Evolutionary conservation across 2,113 vertebrate genomes (phyloP).

Genomic region (Craseonycteris thonglongyai): DNA sequence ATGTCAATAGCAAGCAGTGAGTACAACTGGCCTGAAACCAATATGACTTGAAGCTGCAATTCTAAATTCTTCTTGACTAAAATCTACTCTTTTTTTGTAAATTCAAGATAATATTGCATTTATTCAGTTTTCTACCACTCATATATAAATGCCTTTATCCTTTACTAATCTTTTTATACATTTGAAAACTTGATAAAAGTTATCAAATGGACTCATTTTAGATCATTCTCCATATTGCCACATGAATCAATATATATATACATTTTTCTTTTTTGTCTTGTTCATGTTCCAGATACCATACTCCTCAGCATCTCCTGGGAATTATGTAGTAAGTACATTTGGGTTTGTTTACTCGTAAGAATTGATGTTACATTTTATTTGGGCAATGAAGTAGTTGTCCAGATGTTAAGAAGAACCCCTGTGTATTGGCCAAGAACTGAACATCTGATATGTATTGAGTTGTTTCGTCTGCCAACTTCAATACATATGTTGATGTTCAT

Average conservation of each 20-base stretch:
- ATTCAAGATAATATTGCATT: not conserved
- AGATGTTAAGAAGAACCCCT: slow-evolving; percentile 76
- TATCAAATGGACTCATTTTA: not conserved
- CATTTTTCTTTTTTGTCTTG: slow-evolving; percentile 64
- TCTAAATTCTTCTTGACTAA: slow-evolving; percentile 27
- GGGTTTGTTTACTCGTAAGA: slow-evolving; percentile 69
- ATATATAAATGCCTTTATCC: not conserved
- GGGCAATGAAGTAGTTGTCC: slow-evolving; percentile 68
- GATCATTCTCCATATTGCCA: not conserved
- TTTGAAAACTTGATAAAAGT: not conserved
- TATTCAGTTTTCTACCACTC: not conserved
- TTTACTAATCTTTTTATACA: not conserved
- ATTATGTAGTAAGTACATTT: slow-evolving; percentile 92
- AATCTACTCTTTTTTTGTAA: not conserved
- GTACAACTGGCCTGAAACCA: not conserved
- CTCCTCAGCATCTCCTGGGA: slow-evolving; percentile 96
- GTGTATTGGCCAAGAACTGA: slow-evolving; percentile 71
- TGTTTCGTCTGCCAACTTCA: slow-evolving; percentile 54
- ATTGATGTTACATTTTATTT: slow-evolving; percentile 63
- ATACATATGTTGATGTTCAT: slow-evolving; percentile 74
- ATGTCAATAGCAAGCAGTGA: not conserved
- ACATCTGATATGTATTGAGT: slow-evolving; percentile 68
- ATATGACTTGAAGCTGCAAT: not conserved
- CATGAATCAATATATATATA: slow-evolving; percentile 51
- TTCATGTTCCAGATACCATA: slow-evolving; percentile 91